phyloP scores from a whole-genome alignment of 2,888 invertebrate genomes.

The Philopedon plagiatum region DNA sequence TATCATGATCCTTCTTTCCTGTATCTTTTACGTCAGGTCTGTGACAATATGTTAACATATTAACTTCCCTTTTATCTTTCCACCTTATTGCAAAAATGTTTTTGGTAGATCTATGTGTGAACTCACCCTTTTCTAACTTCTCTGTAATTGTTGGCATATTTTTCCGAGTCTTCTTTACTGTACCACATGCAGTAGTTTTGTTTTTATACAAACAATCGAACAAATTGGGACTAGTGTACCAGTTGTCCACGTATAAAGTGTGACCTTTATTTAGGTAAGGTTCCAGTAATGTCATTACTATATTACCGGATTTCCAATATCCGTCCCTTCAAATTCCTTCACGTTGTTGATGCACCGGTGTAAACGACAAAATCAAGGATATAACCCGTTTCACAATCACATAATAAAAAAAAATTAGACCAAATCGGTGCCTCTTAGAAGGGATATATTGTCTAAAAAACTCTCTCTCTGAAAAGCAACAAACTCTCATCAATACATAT shows the following conservation, averaged over 20 bases:
- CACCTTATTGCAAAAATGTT: constrained; percentile 9
- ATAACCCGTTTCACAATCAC: constrained; percentile 28
- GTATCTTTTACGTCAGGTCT: not conserved
- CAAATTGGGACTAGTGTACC: constrained; percentile 41
- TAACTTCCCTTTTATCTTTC: constrained; percentile 4
- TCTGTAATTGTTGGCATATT: constrained; percentile 41
- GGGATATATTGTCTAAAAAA: constrained; percentile 15
- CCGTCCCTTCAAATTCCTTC: constrained; percentile 15
- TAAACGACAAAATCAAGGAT: constrained; percentile 29
- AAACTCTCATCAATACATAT: constrained; percentile 34
- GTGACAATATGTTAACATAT: constrained; percentile 1
- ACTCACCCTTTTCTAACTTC: not conserved
- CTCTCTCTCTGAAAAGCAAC: constrained; percentile 24
- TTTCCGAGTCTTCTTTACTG: constrained; percentile 38
- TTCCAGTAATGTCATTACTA: not conserved
- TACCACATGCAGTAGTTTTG: constrained; percentile 44
- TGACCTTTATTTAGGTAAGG: constrained; percentile 26
- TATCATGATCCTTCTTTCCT: not conserved
- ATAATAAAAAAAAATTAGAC: constrained; percentile 16
- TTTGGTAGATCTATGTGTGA: not conserved
- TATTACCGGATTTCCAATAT: constrained; percentile 14
- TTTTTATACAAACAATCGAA: constrained; percentile 30
- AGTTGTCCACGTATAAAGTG: constrained; percentile 40
- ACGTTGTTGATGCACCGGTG: constrained; percentile 24
- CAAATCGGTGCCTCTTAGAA: constrained; percentile 11